Evolutionary conservation across 2,888 invertebrate species (phyloP).

Genomic region (Hoplodrina blanda): DNA sequence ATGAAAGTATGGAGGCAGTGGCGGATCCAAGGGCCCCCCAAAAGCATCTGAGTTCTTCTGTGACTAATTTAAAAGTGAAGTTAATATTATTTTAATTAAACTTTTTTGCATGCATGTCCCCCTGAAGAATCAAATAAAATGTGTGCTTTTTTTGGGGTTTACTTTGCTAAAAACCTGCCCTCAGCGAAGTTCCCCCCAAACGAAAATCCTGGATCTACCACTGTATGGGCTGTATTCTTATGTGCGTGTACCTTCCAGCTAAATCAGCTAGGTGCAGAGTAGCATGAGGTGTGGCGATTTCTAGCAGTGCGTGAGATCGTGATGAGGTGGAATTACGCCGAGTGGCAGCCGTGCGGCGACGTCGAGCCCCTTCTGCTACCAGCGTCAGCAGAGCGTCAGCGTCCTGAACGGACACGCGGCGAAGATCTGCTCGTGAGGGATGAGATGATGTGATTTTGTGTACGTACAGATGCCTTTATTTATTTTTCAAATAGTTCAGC

Average conservation of each 20-base stretch:
- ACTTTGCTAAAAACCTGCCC: too few species aligned
- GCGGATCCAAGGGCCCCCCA: too few species aligned
- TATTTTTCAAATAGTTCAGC: too few species aligned
- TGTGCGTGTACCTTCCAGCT: constrained; percentile 81
- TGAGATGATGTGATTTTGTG: neutral
- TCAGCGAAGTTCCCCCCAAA: too few species aligned
- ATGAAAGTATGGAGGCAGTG: too few species aligned
- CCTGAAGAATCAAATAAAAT: too few species aligned
- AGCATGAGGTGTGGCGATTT: constrained; percentile 91
- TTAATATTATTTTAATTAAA: too few species aligned
- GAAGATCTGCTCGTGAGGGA: constrained; percentile 89
- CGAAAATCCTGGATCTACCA: too few species aligned
- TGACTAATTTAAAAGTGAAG: too few species aligned
- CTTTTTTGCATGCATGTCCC: too few species aligned
- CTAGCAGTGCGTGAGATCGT: constrained; percentile 93
- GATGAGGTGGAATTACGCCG: constrained; percentile 93
- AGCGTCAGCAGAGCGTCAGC: constrained; percentile 90
- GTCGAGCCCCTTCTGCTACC: constrained; percentile 91
- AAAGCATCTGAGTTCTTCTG: too few species aligned
- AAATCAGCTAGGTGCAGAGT: constrained; percentile 90
- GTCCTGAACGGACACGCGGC: constrained; percentile 91
- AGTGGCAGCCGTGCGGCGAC: constrained; percentile 93
- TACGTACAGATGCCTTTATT: neutral
- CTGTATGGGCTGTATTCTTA: neutral
- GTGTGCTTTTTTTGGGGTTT: too few species aligned